phyloP scores from a whole-genome alignment of 1,140 invertebrate genomes.

The Diorhabda elongata region DNA sequence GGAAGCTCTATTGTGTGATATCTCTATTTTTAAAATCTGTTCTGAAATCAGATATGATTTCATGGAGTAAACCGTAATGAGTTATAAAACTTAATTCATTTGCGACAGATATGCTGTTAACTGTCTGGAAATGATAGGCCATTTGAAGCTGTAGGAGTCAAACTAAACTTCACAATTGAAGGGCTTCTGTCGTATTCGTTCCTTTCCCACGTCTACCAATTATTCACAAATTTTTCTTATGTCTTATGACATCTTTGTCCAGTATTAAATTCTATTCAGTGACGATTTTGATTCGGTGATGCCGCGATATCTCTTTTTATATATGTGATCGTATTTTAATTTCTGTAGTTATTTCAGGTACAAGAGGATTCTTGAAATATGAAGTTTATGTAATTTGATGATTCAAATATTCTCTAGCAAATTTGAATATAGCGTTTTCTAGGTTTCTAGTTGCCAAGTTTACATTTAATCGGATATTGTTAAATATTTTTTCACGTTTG shows the following conservation, averaged over 20 bases:
- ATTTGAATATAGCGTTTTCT: slow-evolving; percentile 15
- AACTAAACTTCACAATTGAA: slow-evolving; percentile 22
- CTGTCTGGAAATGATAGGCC: slow-evolving; percentile 16
- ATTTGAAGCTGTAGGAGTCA: slow-evolving; percentile 12
- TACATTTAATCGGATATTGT: slow-evolving; percentile 19
- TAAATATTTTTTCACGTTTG: slow-evolving; percentile 19
- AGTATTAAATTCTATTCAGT: slow-evolving; percentile 24
- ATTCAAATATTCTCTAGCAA: slow-evolving; percentile 25
- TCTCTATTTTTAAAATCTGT: background rate
- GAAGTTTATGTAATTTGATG: slow-evolving; percentile 21
- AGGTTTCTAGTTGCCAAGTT: slow-evolving; percentile 8
- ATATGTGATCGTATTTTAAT: too few relatives aligned
- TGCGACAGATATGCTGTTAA: slow-evolving; percentile 21
- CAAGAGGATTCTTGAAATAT: slow-evolving; percentile 17
- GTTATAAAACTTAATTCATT: slow-evolving; percentile 20
- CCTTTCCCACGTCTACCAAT: slow-evolving; percentile 20
- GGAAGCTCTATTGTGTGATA: background rate
- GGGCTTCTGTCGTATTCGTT: slow-evolving; percentile 29
- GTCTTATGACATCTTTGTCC: slow-evolving; percentile 27
- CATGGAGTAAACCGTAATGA: slow-evolving; percentile 25
- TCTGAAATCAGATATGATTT: slow-evolving; percentile 11
- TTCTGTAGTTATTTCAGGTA: slow-evolving; percentile 10
- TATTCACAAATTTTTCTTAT: slow-evolving; percentile 23
- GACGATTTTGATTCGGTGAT: slow-evolving; percentile 28
- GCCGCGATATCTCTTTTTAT: slow-evolving; percentile 18